Evolutionary conservation across 2,113 vertebrate genomes (phyloP).

Genomic region (Poecilia latipinna): DNA sequence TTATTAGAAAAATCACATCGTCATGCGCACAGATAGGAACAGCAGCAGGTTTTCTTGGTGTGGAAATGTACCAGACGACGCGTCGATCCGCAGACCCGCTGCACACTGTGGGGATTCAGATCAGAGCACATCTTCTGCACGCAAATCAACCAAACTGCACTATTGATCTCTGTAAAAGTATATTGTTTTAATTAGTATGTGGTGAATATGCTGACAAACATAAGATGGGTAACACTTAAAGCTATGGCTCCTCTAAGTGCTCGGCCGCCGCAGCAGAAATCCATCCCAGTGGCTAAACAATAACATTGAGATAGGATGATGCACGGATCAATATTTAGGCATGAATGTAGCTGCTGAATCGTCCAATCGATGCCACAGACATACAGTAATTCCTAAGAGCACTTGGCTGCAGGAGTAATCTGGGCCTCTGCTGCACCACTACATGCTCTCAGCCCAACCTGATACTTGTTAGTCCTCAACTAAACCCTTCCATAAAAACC

Average conservation of each 20-base stretch:
- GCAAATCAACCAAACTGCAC: neutral
- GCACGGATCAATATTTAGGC: neutral
- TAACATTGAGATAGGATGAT: constrained; percentile 10
- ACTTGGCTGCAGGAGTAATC: neutral
- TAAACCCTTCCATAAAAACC: neutral
- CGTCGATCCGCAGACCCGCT: neutral
- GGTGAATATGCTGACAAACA: constrained; percentile 6
- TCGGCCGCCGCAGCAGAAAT: neutral
- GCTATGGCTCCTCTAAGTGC: neutral
- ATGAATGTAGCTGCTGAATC: constrained; percentile 14
- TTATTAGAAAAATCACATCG: too few relatives aligned
- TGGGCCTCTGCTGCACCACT: neutral
- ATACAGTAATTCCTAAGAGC: neutral
- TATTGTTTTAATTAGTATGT: constrained; percentile 1
- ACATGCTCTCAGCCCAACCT: neutral
- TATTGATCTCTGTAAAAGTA: neutral
- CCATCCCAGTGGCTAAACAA: constrained; percentile 1
- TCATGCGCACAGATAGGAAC: neutral
- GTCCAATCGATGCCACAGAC: neutral
- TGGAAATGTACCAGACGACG: neutral
- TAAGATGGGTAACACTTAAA: neutral
- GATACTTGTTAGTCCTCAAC: neutral
- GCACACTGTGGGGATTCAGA: neutral
- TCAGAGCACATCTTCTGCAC: neutral
- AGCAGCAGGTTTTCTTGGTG: neutral